phyloP scores from a whole-genome alignment of 2,113 vertebrate genomes.

The Taxidea taxus region DNA sequence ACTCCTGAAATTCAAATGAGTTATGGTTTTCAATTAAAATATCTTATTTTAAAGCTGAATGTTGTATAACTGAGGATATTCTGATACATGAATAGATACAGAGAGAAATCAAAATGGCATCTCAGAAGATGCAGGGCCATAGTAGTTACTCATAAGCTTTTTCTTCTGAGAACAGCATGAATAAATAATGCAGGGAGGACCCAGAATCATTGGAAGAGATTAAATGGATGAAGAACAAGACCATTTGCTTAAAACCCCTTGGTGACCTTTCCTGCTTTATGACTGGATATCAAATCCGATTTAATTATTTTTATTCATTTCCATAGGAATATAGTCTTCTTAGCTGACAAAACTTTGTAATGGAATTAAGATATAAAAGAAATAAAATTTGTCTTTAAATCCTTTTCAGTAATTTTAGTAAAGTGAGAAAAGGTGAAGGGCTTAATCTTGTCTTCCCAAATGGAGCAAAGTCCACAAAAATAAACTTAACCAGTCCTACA shows the following conservation, averaged over 20 bases:
- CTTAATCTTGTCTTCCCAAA: background rate
- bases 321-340: background rate
- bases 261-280: slow-evolving; percentile 1
- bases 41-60: slow-evolving; percentile 42
- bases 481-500: background rate
- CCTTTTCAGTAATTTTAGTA: background rate
- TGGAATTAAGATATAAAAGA: slow-evolving; percentile 34
- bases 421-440: background rate
- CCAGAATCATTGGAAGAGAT: background rate
- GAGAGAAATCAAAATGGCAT: background rate
- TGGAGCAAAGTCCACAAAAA: background rate
- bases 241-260: background rate
- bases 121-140: background rate
- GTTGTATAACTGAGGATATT: slow-evolving; percentile 3
- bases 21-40: slow-evolving; percentile 27
- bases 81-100: background rate
- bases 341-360: slow-evolving; percentile 15
- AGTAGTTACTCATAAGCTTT: background rate
- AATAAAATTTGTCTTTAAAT: slow-evolving; percentile 46
- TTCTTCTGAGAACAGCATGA: background rate
- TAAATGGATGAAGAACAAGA: background rate
- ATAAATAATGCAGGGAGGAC: background rate
- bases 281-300: background rate
- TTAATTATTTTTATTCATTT: slow-evolving; percentile 46
- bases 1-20: slow-evolving; percentile 10